Evolutionary conservation across 2,113 vertebrate genomes (phyloP).

Genomic region (Coreoperca whiteheadi): DNA sequence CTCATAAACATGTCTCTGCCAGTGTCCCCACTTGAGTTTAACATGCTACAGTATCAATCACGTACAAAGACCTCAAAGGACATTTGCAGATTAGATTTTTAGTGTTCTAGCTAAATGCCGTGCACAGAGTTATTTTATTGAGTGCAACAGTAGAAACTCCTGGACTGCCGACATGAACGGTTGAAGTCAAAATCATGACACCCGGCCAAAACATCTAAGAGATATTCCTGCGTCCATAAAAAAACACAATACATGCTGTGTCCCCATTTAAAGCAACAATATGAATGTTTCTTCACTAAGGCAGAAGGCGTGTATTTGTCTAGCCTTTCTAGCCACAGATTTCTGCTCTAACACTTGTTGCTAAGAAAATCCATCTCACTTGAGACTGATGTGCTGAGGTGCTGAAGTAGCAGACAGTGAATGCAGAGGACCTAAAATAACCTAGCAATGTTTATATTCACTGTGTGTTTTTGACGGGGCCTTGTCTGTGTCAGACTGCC

Average conservation of each 20-base stretch:
- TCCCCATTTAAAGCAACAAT: neutral
- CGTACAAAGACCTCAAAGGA: conserved; percentile 11
- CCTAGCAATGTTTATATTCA: neutral
- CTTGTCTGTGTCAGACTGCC: neutral
- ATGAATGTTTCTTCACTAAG: neutral
- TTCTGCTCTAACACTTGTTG: neutral
- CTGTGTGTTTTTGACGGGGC: neutral
- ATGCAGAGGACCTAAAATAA: conserved; percentile 20
- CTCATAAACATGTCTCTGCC: conserved; percentile 14
- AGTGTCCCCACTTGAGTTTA: conserved; percentile 6
- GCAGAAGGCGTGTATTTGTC: neutral
- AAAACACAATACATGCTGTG: neutral
- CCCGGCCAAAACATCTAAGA: neutral
- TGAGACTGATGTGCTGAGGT: conserved; percentile 5
- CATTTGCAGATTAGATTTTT: neutral
- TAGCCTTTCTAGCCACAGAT: neutral
- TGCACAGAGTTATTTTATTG: neutral
- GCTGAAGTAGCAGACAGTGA: conserved; percentile 22
- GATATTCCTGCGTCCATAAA: neutral
- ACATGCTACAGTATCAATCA: conserved; percentile 22
- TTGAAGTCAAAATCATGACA: neutral
- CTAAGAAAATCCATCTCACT: conserved; percentile 1
- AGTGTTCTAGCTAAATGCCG: neutral
- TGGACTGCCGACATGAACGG: neutral
- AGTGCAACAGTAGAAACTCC: neutral